Conservation (phyloP, 2,113 vertebrate genomes). For the Sterna hirundo region DNA sequence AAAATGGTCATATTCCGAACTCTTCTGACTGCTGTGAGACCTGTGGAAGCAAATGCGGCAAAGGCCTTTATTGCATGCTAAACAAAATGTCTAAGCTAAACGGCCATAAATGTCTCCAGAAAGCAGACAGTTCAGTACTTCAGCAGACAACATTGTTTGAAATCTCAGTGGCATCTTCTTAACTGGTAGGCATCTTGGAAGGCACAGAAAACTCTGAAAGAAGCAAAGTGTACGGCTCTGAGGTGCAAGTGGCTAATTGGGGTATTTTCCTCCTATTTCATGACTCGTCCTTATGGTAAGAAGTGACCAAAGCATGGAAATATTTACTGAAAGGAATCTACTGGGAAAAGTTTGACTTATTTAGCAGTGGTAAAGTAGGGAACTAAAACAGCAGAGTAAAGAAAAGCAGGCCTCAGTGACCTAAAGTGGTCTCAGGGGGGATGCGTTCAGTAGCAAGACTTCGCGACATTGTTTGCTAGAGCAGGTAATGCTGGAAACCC, state of each 20-base stretch:
- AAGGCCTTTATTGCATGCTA: neutral
- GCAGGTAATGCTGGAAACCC: neutral
- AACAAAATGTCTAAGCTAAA: neutral
- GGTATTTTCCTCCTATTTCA: neutral
- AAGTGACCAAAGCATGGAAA: neutral
- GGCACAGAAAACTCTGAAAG: neutral
- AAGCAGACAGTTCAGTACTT: neutral
- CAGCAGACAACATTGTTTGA: neutral
- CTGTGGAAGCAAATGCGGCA: neutral
- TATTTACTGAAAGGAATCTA: neutral
- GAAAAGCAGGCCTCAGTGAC: neutral
- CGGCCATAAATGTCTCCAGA: neutral
- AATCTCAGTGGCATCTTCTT: neutral
- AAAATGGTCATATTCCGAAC: neutral
- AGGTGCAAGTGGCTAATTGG: neutral
- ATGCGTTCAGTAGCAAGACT: neutral
- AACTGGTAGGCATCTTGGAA: neutral
- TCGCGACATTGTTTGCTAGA: neutral
- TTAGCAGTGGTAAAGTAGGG: neutral
- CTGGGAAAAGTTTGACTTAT: neutral
- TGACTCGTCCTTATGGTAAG: neutral
- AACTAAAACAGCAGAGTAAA: neutral
- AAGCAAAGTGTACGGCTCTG: neutral
- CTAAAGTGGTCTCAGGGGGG: neutral
- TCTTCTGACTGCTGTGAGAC: neutral